Percentiles rank a stretch among this genome's conserved stretches.
These are phyloP conservation scores for Nebria salina DNA, from an alignment of 2,888 invertebrate genomes.

Conservation along the genomic window DNA sequence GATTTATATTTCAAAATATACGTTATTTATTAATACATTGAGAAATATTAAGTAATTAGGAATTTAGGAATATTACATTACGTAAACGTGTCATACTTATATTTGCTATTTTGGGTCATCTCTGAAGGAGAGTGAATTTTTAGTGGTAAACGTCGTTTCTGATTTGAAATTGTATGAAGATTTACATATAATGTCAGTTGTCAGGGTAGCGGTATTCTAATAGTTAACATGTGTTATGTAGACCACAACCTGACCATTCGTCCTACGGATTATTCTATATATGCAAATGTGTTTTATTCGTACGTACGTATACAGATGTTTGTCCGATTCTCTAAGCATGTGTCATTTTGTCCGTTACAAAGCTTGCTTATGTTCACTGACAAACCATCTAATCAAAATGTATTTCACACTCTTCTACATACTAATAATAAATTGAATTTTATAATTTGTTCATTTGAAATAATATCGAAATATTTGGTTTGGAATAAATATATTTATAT, in stretches of 20 bases:
- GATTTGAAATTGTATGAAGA: neutral
- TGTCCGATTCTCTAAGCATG: neutral
- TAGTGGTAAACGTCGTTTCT: neutral
- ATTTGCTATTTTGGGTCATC: too few species aligned
- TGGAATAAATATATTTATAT: neutral
- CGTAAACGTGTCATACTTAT: too few species aligned
- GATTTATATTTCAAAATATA: too few species aligned
- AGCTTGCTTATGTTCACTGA: neutral
- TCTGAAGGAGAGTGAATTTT: too few species aligned
- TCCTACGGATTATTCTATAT: constrained; percentile 14
- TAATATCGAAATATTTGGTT: neutral
- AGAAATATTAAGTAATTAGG: too few species aligned
- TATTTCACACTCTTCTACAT: neutral
- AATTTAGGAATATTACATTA: too few species aligned
- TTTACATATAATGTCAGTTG: neutral
- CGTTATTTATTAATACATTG: too few species aligned
- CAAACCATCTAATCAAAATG: constrained; percentile 16
- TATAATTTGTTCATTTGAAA: neutral
- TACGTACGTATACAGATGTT: neutral
- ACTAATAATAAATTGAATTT: neutral
- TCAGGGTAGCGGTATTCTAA: constrained; percentile 18
- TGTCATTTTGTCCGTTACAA: constrained; percentile 8
- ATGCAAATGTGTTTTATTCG: neutral
- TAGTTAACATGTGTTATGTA: constrained; percentile 33
- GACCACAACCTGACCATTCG: constrained; percentile 32